Evolutionary conservation across 2,113 vertebrate genomes (phyloP).

Genomic region (Macrotus californicus): DNA sequence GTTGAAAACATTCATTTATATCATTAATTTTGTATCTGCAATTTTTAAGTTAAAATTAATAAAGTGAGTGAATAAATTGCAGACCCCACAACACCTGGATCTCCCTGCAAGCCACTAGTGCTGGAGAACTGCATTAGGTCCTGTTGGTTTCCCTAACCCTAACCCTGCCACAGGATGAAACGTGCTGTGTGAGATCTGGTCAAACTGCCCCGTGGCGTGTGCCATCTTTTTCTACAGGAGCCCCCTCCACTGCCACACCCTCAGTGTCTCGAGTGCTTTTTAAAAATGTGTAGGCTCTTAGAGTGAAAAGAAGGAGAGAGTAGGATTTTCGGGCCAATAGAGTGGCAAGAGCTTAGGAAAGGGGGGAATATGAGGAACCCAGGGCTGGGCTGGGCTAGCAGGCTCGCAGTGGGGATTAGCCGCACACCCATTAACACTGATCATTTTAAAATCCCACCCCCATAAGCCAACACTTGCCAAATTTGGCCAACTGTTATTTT

Average conservation of each 20-base stretch:
- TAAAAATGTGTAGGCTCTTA: neutral
- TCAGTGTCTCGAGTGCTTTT: neutral
- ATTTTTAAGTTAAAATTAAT: neutral
- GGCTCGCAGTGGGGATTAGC: neutral
- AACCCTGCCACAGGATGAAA: neutral
- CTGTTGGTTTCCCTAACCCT: neutral
- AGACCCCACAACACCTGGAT: neutral
- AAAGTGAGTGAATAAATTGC: neutral
- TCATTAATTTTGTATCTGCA: neutral
- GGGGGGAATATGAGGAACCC: fast-evolving
- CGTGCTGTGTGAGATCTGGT: neutral
- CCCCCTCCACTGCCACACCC: too few species aligned
- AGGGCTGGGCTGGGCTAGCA: too few species aligned
- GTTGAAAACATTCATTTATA: neutral
- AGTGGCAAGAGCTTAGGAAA: neutral
- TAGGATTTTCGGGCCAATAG: neutral
- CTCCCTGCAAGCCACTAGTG: neutral
- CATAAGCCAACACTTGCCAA: neutral
- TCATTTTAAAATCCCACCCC: neutral
- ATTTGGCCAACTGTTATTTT: neutral
- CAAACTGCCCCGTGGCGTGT: neutral
- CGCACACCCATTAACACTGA: neutral
- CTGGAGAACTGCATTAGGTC: neutral
- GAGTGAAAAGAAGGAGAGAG: neutral
- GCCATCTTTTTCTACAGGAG: neutral